Evolutionary conservation across 1,140 invertebrate genomes (phyloP), one percentile per base, ranked within the genome.

Genomic region (Teleopsis dalmanni): DNA sequence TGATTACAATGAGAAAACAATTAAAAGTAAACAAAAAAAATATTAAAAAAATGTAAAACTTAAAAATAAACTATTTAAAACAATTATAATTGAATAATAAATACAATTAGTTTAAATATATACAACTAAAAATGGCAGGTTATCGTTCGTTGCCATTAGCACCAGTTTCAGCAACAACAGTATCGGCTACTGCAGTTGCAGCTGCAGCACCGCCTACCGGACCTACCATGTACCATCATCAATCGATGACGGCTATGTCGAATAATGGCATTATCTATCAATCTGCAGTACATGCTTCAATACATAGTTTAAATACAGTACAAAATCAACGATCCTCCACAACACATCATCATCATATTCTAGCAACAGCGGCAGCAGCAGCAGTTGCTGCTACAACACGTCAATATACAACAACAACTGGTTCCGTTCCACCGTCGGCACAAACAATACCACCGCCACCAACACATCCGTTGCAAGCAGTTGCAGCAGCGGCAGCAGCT

Each of bases 201-300:
- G 54, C 54, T 26, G 54, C 60, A 19, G 51, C 48, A 23, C 6
- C 53, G 51, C 44, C 58, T 3, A 40, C 55, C 40, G 59, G 55
- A 29, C 49, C 62, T 10, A 58, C 64, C 22, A 68, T 68, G 64
- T 58, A 56, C 34, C 62, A 66, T 41, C 63, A 67, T 11, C 65
- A 60, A 37, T 63, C 67, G 58, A 68, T 65, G 60, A 62, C 65
- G 1, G 62, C 67, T 52, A 53, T 50, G 47, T 65, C 65, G 6
- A 68, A 68, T 59, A 68, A 67, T 47, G 65, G 65, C 62, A 68
- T 68, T 60, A 67, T 68, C 52, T 68, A 68, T 68, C 65, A 67
- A 55, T 67, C 65, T 56, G 65, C 65, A 54, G 65, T 65, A 55
- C 65, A 68, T 54, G 65, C 65, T 54, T 67, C 65, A 40, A 67